Conservation (phyloP, 1,140 invertebrate species). For the Scaptomyza hsui region DNA sequence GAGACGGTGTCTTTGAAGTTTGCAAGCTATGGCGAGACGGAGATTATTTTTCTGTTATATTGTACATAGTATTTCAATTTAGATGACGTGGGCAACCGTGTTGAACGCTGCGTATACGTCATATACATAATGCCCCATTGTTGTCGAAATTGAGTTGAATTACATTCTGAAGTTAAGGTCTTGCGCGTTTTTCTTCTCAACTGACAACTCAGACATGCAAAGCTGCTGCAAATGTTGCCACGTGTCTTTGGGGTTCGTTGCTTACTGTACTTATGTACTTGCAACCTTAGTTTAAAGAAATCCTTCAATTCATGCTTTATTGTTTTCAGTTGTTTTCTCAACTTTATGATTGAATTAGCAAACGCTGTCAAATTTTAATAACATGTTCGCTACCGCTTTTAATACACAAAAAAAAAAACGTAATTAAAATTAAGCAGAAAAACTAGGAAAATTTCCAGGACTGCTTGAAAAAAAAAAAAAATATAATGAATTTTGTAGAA, state of each 20-base stretch:
- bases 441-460: too few species aligned
- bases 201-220: constrained; percentile 20
- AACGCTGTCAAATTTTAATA: too few species aligned
- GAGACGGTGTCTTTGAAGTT: background rate
- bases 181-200: constrained; percentile 10
- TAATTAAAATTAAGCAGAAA: background rate
- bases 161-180: constrained; percentile 24
- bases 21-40: background rate
- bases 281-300: too few species aligned
- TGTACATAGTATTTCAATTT: too few species aligned
- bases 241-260: constrained; percentile 5
- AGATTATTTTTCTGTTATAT: background rate
- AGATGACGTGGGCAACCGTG: constrained; percentile 7
- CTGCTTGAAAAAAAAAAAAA: too few species aligned
- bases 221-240: constrained; percentile 12
- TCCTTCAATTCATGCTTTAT: too few species aligned
- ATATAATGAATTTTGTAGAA: too few species aligned
- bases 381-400: too few species aligned
- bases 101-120: constrained; percentile 56
- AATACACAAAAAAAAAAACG: background rate
- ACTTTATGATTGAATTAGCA: too few species aligned
- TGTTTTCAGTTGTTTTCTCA: constrained; percentile 16
- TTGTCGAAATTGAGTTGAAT: constrained; percentile 19
- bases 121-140: constrained; percentile 37
- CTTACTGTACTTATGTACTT: too few species aligned